Conservation (phyloP, 1,140 invertebrate species). For the Mizuhopecten yessoensis region DNA sequence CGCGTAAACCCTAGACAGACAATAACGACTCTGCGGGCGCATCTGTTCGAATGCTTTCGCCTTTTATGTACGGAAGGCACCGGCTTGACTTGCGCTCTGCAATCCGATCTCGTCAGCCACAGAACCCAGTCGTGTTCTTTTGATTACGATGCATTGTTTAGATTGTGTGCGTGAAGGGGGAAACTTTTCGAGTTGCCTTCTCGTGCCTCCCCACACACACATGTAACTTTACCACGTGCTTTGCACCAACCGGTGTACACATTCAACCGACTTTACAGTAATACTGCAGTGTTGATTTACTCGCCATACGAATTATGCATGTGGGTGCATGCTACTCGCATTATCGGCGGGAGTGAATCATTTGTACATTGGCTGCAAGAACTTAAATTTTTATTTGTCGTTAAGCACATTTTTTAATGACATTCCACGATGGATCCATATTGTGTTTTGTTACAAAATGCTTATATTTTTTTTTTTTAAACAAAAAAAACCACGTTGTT, state of each 20-base stretch:
- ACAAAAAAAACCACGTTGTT: no score
- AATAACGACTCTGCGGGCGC: not conserved
- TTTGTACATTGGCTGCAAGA: no score
- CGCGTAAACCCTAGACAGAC: not conserved
- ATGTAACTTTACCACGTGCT: not conserved
- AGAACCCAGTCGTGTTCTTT: not conserved
- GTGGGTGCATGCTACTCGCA: not conserved
- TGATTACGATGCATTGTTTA: not conserved
- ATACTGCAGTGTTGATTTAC: not conserved
- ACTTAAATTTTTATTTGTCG: no score
- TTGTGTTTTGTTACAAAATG: no score
- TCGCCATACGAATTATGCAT: not conserved
- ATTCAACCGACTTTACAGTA: not conserved
- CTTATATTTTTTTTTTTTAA: no score
- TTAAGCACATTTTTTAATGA: no score
- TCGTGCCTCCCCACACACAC: not conserved
- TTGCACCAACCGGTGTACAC: not conserved
- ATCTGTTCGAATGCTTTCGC: slow-evolving; percentile 32
- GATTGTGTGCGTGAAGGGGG: not conserved
- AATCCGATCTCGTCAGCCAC: not conserved
- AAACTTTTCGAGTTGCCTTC: not conserved
- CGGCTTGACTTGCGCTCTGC: not conserved
- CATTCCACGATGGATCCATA: no score
- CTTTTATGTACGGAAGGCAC: slow-evolving; percentile 29
- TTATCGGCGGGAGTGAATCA: no score